phyloP scores from a whole-genome alignment of 1,140 invertebrate species.

The Microplitis demolitor region DNA sequence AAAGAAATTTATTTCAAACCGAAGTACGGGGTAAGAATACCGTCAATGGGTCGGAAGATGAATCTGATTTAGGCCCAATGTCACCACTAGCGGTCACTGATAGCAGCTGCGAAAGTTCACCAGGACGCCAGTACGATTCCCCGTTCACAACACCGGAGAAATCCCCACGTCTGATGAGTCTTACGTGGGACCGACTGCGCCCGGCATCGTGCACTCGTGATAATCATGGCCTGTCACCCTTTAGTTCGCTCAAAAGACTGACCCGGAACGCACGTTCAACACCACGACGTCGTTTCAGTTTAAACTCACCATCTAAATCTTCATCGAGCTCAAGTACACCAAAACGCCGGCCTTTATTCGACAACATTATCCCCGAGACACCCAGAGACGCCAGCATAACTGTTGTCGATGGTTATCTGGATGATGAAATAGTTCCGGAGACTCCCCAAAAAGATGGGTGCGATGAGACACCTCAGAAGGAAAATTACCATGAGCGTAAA shows the following conservation, averaged over 20 bases:
- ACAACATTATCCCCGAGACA: slow-evolving; percentile 5
- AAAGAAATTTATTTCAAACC: slow-evolving; percentile 41
- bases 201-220: not conserved
- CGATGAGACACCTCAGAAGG: slow-evolving; percentile 45
- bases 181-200: slow-evolving; percentile 37
- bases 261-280: slow-evolving; percentile 38
- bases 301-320: slow-evolving; percentile 15
- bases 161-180: slow-evolving; percentile 13
- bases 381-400: not conserved
- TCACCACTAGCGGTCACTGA: slow-evolving; percentile 47
- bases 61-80: slow-evolving; percentile 52
- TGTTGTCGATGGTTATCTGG: not conserved
- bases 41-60: slow-evolving; percentile 39
- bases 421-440: slow-evolving; percentile 41
- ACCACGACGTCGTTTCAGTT: slow-evolving; percentile 31
- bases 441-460: slow-evolving; percentile 41
- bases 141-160: slow-evolving; percentile 39
- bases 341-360: not conserved
- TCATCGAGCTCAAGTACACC: slow-evolving; percentile 20
- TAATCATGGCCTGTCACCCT: slow-evolving; percentile 30
- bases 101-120: slow-evolving; percentile 38
- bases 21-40: not conserved
- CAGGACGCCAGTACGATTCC: slow-evolving; percentile 38
- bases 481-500: slow-evolving; percentile 34
- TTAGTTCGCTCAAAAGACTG: slow-evolving; percentile 39